phyloP scores from a whole-genome alignment of 2,797 vertebrate species.

The Fistularia tabacaria region DNA sequence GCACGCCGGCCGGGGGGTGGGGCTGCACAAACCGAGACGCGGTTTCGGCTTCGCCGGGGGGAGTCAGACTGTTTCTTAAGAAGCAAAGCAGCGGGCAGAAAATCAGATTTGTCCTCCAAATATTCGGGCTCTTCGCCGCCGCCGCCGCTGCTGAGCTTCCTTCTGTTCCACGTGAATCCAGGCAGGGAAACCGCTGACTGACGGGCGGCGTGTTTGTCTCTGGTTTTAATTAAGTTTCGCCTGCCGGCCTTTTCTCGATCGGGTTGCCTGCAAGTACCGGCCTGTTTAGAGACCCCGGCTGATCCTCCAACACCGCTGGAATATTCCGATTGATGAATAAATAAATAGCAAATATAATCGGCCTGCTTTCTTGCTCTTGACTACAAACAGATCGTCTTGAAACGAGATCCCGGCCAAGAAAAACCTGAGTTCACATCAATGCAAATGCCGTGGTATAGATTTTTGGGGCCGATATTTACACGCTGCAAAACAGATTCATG shows the following conservation, averaged over 20 bases:
- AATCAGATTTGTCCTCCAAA: conserved; percentile 2
- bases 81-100: background rate
- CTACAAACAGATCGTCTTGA: too few relatives aligned
- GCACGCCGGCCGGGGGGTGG: too few relatives aligned
- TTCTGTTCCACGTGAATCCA: conserved; percentile 1
- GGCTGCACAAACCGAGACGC: background rate
- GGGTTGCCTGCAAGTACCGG: too few relatives aligned
- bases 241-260: too few relatives aligned
- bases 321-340: background rate
- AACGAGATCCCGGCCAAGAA: too few relatives aligned
- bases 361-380: too few relatives aligned
- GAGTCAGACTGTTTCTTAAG: background rate
- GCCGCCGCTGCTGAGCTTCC: background rate
- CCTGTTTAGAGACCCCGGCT: background rate
- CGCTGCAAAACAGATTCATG: too few relatives aligned
- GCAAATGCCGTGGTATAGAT: too few relatives aligned
- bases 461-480: too few relatives aligned
- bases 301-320: too few relatives aligned
- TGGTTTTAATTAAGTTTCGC: background rate
- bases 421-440: too few relatives aligned
- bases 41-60: background rate
- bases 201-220: background rate
- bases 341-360: background rate
- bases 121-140: background rate
- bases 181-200: background rate